Percentiles rank a stretch among this genome's conserved stretches.
Conservation (phyloP, 2,113 vertebrate species). For the Plecotus auritus region DNA sequence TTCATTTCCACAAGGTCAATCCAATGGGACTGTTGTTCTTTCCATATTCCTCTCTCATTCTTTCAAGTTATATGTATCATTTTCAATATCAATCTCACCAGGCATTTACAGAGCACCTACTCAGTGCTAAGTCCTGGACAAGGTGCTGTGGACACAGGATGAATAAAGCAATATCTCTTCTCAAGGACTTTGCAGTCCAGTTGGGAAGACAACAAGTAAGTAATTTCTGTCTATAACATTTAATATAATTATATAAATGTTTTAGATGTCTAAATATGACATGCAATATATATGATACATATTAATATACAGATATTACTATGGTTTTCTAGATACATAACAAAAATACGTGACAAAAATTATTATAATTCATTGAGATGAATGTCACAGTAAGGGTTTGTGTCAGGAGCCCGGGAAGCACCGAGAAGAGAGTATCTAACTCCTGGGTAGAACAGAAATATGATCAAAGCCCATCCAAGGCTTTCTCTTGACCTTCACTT, state of each 20-base stretch:
- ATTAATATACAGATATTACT: background rate
- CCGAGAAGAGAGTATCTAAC: background rate
- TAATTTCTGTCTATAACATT: background rate
- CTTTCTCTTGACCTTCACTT: background rate
- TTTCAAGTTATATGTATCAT: background rate
- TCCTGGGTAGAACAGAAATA: background rate
- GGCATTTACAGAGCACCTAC: background rate
- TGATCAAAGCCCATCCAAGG: background rate
- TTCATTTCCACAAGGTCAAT: background rate
- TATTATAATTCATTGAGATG: background rate
- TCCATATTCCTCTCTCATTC: background rate
- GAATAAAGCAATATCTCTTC: background rate
- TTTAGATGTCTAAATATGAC: background rate
- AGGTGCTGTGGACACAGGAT: background rate
- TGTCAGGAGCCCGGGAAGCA: background rate
- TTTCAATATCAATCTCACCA: background rate
- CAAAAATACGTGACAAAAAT: background rate
- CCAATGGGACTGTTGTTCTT: background rate
- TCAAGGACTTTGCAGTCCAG: background rate
- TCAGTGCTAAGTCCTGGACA: background rate
- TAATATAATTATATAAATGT: background rate
- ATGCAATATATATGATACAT: background rate
- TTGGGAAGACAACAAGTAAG: background rate
- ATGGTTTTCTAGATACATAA: background rate
- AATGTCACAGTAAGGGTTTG: background rate